Conservation (phyloP, 2,113 vertebrate species). For the Hippocampus zosterae region DNA sequence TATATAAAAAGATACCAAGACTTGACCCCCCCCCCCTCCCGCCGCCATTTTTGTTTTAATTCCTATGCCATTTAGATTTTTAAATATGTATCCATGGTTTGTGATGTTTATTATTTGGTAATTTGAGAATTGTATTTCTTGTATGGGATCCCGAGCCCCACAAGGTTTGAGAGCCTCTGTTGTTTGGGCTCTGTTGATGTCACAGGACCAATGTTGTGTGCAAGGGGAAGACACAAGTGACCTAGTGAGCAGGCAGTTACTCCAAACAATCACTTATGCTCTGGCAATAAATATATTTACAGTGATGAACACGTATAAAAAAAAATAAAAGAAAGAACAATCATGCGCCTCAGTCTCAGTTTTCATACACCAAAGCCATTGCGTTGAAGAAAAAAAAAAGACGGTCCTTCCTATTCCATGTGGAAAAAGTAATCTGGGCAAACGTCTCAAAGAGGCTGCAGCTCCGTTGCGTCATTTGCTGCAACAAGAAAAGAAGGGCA, state of each 20-base stretch:
- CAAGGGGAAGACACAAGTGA: background rate
- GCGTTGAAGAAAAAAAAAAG: background rate
- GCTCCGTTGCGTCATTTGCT: conserved; percentile 58
- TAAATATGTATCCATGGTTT: too few relatives aligned
- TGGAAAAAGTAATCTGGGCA: background rate
- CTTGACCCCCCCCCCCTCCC: too few relatives aligned
- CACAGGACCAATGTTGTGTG: background rate
- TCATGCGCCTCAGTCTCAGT: background rate
- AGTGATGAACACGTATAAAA: background rate
- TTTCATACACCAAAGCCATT: background rate
- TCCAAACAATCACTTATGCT: background rate
- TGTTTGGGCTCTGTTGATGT: background rate
- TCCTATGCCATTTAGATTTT: too few relatives aligned
- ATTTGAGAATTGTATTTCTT: too few relatives aligned
- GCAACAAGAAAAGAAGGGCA: conserved; percentile 11
- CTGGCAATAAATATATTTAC: conserved; percentile 56
- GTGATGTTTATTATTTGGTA: too few relatives aligned
- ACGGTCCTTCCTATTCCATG: background rate
- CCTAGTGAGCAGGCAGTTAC: background rate
- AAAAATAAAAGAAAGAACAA: background rate
- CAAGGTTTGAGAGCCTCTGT: background rate
- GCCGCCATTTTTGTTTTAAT: too few relatives aligned
- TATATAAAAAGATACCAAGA: too few relatives aligned
- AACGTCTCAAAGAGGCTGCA: conserved; percentile 44
- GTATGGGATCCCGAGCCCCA: too few relatives aligned